Percentiles rank a stretch among this genome's conserved stretches.
Conservation (phyloP, 2,113 vertebrate genomes). For the Pimephales promelas region DNA sequence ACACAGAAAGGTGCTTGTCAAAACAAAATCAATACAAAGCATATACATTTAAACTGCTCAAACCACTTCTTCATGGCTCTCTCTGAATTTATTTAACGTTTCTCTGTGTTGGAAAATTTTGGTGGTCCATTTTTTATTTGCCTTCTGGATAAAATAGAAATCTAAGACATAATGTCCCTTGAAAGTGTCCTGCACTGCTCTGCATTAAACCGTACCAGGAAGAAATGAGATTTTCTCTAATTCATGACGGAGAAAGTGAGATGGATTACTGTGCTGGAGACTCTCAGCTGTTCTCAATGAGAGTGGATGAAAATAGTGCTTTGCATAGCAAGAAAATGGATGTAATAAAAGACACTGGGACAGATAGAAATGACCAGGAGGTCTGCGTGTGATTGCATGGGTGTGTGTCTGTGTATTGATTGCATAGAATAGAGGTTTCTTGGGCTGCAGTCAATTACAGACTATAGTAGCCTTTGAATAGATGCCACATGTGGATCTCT, state of each 20-base stretch:
- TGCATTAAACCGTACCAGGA: constrained; percentile 56
- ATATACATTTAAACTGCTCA: constrained; percentile 8
- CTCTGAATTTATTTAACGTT: background rate
- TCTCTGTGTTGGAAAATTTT: background rate
- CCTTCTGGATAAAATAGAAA: constrained; percentile 40
- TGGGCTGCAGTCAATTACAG: constrained; percentile 42
- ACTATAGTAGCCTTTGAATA: constrained; percentile 25
- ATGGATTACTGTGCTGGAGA: constrained; percentile 22
- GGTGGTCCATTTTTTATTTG: background rate
- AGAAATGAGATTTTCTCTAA: constrained; percentile 62
- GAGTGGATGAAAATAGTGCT: constrained; percentile 49
- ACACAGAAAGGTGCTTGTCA: constrained; percentile 28
- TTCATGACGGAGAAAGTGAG: constrained; percentile 61
- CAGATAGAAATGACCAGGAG: constrained; percentile 10
- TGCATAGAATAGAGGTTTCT: constrained; percentile 42
- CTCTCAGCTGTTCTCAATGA: constrained; percentile 26
- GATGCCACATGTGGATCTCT: constrained; percentile 40
- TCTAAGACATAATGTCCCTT: constrained; percentile 32
- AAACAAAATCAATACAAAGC: background rate
- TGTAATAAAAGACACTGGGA: constrained; percentile 35
- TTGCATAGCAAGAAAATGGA: constrained; percentile 41
- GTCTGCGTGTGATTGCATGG: background rate
- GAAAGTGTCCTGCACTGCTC: constrained; percentile 53
- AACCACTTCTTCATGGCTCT: background rate
- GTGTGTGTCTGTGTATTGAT: constrained; percentile 35